Evolutionary conservation across 1,140 invertebrate species (phyloP).

Genomic region (Helicoverpa zea): DNA sequence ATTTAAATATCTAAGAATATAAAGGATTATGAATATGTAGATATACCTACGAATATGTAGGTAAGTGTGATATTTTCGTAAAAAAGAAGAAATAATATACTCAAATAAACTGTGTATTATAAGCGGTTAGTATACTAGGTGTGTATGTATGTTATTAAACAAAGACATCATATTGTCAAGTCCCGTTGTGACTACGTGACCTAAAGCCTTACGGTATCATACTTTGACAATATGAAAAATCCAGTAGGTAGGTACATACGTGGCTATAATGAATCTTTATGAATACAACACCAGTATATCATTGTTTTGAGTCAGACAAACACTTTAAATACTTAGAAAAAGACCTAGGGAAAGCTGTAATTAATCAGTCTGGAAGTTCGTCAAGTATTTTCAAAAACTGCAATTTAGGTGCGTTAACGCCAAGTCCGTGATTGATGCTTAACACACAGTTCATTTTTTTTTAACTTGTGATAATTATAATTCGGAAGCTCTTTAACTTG

Average conservation of each 20-base stretch:
- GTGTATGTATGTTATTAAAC: conserved; percentile 16
- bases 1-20: not conserved
- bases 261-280: not conserved
- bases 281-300: too few species aligned
- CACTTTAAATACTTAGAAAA: too few species aligned
- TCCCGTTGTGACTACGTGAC: conserved; percentile 27
- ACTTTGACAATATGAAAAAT: not conserved
- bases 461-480: not conserved
- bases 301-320: too few species aligned
- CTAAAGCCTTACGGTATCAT: not conserved
- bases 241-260: not conserved
- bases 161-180: conserved; percentile 9
- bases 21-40: not conserved
- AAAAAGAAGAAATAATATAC: not conserved
- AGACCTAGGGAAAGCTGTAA: too few species aligned
- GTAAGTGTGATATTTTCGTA: conserved; percentile 17
- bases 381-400: too few species aligned
- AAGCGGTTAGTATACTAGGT: not conserved
- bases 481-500: not conserved
- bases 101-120: not conserved
- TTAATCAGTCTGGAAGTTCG: too few species aligned
- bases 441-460: not conserved
- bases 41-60: not conserved
- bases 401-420: not conserved
- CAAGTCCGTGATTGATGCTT: not conserved